Conservation (phyloP, 2,113 vertebrate genomes). For the Microtus richardsoni region DNA sequence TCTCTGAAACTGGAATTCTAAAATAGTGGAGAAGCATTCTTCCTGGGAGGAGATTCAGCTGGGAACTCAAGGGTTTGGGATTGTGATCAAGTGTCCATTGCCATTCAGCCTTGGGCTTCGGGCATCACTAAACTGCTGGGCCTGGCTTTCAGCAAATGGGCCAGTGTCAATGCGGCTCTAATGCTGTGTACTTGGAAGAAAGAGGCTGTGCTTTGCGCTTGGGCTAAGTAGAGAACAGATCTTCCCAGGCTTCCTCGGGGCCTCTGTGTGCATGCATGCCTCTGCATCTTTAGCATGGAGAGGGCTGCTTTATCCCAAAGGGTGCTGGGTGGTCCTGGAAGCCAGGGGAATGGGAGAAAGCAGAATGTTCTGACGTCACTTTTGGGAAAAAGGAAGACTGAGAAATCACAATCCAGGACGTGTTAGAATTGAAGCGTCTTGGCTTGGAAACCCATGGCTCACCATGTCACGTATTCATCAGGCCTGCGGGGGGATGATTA, state of each 20-base stretch:
- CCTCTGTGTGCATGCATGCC: not conserved
- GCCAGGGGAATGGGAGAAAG: not conserved
- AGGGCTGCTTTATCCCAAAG: not conserved
- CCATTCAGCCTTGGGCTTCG: no score
- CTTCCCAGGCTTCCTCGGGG: rapidly evolving
- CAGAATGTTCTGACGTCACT: not conserved
- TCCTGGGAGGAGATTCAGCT: not conserved
- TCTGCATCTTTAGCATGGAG: not conserved
- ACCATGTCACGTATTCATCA: rapidly evolving
- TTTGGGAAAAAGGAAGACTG: not conserved
- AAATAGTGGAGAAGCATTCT: not conserved
- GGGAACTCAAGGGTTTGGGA: not conserved
- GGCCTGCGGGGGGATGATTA: rapidly evolving
- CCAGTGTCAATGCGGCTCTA: rapidly evolving
- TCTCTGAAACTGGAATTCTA: not conserved
- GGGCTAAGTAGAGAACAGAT: not conserved
- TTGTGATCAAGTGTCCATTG: not conserved
- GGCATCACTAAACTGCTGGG: not conserved
- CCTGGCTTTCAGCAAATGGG: not conserved
- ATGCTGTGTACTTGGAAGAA: not conserved
- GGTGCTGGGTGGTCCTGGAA: not conserved
- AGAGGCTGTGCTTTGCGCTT: rapidly evolving
- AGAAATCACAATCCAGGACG: not conserved
- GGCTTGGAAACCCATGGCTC: not conserved
- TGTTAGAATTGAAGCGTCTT: rapidly evolving